phyloP scores from a whole-genome alignment of 2,888 invertebrate species.

The Epinotia demarniana region DNA sequence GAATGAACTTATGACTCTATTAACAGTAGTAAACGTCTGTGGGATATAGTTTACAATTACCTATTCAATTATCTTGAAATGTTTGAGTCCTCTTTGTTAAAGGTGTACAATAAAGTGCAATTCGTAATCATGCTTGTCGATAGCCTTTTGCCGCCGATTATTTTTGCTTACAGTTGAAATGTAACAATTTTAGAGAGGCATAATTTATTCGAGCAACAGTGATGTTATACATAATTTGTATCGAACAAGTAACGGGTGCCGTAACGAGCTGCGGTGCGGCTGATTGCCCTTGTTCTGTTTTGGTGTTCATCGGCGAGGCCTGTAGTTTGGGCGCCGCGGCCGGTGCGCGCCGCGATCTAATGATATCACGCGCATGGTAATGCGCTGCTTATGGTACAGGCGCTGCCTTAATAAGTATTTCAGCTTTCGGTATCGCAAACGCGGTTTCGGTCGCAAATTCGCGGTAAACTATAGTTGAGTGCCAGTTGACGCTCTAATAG shows the following conservation, averaged over 20 bases:
- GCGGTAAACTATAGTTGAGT: background rate
- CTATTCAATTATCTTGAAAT: background rate
- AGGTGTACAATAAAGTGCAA: background rate
- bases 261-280: conserved; percentile 25
- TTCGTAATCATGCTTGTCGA: background rate
- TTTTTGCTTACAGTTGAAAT: background rate
- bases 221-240: conserved; percentile 27
- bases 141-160: background rate
- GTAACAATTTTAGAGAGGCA: background rate
- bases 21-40: background rate
- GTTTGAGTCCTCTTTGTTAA: background rate
- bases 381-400: conserved; percentile 32
- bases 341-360: conserved; percentile 24
- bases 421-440: background rate
- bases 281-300: conserved; percentile 35
- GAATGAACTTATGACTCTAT: background rate
- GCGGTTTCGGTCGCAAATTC: too few relatives aligned
- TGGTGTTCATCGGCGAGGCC: conserved; percentile 31
- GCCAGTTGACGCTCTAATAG: background rate
- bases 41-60: background rate
- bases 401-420: background rate
- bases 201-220: conserved; percentile 5
- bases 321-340: conserved; percentile 32
- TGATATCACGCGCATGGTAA: conserved; percentile 41
- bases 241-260: conserved; percentile 26